A percentile compares a stretch with the other conserved stretches of the same genome.
Conservation (phyloP, 2,113 vertebrate genomes). For the Coptodon rendalli region DNA sequence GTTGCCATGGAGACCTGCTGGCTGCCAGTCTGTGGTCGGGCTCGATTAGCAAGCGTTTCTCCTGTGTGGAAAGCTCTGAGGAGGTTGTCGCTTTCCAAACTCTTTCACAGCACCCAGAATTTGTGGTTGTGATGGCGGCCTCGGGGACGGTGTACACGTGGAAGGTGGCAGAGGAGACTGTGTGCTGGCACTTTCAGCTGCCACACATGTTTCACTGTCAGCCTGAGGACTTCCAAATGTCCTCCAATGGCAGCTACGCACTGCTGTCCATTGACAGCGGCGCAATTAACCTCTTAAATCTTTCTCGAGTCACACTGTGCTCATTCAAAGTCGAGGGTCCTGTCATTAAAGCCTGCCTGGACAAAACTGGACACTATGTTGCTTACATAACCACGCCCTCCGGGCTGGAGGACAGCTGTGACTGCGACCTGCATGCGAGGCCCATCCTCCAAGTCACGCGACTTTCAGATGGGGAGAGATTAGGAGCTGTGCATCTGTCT, state of each 20-base stretch:
- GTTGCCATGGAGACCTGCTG: conserved; percentile 53
- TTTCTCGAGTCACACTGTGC: conserved; percentile 55
- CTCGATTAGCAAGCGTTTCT: conserved; percentile 67
- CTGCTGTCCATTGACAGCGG: conserved; percentile 53
- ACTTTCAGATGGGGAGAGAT: conserved; percentile 54
- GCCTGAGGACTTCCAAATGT: conserved; percentile 59
- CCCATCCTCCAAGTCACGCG: conserved; percentile 56
- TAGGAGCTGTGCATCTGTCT: conserved; percentile 59
- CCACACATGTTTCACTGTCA: conserved; percentile 45
- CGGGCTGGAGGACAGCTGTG: background rate
- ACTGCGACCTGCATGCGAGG: conserved; percentile 45
- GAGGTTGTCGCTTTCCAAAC: conserved; percentile 66
- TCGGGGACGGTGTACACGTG: conserved; percentile 73
- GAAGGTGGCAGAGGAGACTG: conserved; percentile 71
- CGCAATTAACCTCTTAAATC: conserved; percentile 62
- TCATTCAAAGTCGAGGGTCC: conserved; percentile 49
- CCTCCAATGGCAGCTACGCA: conserved; percentile 60
- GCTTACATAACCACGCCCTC: conserved; percentile 48
- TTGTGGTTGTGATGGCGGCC: conserved; percentile 63
- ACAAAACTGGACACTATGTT: conserved; percentile 50
- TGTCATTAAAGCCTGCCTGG: conserved; percentile 53
- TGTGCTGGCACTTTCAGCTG: conserved; percentile 68
- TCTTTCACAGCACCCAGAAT: conserved; percentile 66
- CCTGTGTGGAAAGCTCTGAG: conserved; percentile 29
- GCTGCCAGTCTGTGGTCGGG: conserved; percentile 78